Conservation (phyloP, 2,888 invertebrate genomes). For the Mantis religiosa region DNA sequence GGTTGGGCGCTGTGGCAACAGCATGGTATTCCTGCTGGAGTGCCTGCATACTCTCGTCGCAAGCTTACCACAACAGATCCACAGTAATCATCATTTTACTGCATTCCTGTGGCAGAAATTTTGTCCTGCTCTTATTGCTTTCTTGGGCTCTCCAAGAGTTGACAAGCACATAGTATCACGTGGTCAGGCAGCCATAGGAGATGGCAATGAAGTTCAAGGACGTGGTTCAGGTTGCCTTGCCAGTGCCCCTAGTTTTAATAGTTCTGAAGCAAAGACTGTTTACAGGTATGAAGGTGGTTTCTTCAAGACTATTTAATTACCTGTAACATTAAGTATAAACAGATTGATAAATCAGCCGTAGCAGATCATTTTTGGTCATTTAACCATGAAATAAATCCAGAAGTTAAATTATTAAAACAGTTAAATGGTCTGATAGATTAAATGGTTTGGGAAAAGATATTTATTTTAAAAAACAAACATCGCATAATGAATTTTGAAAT, state of each 20-base stretch:
- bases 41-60: constrained; percentile 81
- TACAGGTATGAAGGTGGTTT: constrained; percentile 60
- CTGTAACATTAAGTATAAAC: too few species aligned
- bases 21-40: constrained; percentile 76
- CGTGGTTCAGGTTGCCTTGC: constrained; percentile 65
- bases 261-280: constrained; percentile 82
- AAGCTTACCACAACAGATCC: constrained; percentile 76
- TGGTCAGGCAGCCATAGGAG: constrained; percentile 31
- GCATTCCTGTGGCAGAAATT: constrained; percentile 90
- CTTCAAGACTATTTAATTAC: neutral
- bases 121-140: constrained; percentile 82
- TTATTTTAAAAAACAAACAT: too few species aligned
- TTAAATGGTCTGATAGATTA: too few species aligned
- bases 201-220: constrained; percentile 48
- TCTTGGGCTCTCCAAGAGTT: constrained; percentile 82
- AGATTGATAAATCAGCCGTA: too few species aligned
- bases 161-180: constrained; percentile 70
- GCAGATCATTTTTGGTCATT: too few species aligned
- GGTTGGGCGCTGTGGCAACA: constrained; percentile 52
- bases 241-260: constrained; percentile 72
- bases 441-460: too few species aligned
- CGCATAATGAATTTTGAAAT: too few species aligned
- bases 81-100: constrained; percentile 79
- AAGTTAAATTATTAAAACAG: too few species aligned
- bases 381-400: too few species aligned